Percentiles rank a stretch among this genome's conserved stretches.
phyloP scores from a whole-genome alignment of 2,797 vertebrate genomes.

The Limnodromus scolopaceus region DNA sequence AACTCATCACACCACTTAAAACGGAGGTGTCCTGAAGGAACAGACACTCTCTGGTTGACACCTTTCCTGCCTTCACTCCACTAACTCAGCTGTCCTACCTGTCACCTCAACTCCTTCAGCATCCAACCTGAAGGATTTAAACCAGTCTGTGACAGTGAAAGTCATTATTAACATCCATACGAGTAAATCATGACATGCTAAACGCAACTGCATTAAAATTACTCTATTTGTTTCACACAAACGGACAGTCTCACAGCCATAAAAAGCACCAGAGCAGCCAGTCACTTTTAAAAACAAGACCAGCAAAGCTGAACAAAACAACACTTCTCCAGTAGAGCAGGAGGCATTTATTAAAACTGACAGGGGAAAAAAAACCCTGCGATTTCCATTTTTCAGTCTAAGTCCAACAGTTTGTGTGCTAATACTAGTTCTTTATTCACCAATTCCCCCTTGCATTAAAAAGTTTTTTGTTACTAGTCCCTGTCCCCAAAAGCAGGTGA shows the following conservation, averaged over 20 bases:
- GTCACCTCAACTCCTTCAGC: neutral
- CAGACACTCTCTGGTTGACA: neutral
- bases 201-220: neutral
- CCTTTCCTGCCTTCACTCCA: neutral
- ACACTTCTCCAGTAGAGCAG: neutral
- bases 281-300: neutral
- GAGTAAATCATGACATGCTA: neutral
- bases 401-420: neutral
- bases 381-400: neutral
- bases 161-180: neutral
- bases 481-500: neutral
- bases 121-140: neutral
- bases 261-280: neutral
- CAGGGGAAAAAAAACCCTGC: neutral
- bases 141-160: neutral
- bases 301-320: neutral
- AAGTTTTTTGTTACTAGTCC: neutral
- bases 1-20: neutral
- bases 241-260: neutral
- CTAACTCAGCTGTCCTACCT: neutral
- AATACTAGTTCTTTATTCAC: neutral
- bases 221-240: neutral
- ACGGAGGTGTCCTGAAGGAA: neutral
- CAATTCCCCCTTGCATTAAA: neutral
- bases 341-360: neutral